Evolutionary conservation across 2,888 invertebrate genomes (phyloP).

Genomic region (Empis stercorea): DNA sequence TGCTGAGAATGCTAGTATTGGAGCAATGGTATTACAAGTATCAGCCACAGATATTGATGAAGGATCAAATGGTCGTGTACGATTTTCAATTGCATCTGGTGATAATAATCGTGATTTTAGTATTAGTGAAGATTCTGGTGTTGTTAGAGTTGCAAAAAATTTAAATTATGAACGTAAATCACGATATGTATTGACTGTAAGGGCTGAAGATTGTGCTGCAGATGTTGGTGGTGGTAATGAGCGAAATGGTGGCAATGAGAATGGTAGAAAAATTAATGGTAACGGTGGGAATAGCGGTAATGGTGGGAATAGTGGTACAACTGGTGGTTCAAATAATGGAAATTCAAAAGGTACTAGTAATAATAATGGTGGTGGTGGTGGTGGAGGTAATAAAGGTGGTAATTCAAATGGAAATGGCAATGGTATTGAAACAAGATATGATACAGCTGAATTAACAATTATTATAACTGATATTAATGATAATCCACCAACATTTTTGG

Average conservation of each 20-base stretch:
- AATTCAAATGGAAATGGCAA: not conserved
- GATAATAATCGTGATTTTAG: constrained; percentile 85
- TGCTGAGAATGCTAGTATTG: constrained; percentile 88
- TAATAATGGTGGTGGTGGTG: constrained; percentile 5
- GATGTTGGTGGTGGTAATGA: constrained; percentile 40
- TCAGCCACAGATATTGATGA: constrained; percentile 82
- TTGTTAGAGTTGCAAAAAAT: constrained; percentile 82
- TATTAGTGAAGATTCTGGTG: constrained; percentile 83
- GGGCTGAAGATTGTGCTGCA: constrained; percentile 77
- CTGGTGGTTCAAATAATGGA: constrained; percentile 8
- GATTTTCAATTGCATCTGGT: constrained; percentile 78
- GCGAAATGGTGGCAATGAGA: not conserved
- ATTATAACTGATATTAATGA: constrained; percentile 86
- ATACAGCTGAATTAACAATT: constrained; percentile 70
- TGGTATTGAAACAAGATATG: constrained; percentile 43
- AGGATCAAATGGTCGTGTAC: constrained; percentile 78
- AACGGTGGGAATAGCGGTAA: not conserved
- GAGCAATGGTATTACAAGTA: constrained; percentile 79
- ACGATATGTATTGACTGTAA: constrained; percentile 68
- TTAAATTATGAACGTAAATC: constrained; percentile 85
- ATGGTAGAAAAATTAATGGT: not conserved
- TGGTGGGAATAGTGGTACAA: not conserved
- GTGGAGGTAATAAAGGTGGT: constrained; percentile 2
- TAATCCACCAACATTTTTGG: constrained; percentile 81
- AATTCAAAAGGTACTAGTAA: constrained; percentile 9